A percentile compares a stretch with the other conserved stretches of the same genome.
Conservation (phyloP, 2,888 invertebrate species). For the Sarcophaga carnaria region DNA sequence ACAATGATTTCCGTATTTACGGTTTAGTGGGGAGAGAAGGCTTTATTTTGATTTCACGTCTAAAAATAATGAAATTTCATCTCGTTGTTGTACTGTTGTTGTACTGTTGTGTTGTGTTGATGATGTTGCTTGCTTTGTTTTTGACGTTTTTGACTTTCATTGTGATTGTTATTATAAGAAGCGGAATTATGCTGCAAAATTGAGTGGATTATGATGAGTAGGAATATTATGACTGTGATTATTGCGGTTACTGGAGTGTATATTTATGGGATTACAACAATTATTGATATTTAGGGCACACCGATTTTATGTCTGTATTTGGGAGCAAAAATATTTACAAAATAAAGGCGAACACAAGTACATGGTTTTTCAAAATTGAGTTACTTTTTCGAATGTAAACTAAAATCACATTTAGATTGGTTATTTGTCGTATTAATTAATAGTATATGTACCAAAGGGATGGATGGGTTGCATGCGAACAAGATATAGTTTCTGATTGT, state of each 20-base stretch:
- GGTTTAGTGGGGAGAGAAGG: neutral
- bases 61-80: neutral
- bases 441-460: no score
- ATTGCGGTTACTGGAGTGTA: slow-evolving; percentile 25
- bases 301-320: neutral
- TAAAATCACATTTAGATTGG: no score
- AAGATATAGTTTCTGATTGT: no score
- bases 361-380: no score
- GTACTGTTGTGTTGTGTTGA: neutral
- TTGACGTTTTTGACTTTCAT: slow-evolving; percentile 25
- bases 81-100: neutral
- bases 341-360: no score
- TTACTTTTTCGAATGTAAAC: no score
- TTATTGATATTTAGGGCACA: neutral
- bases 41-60: neutral
- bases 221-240: slow-evolving; percentile 51
- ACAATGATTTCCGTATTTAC: neutral
- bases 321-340: no score
- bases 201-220: slow-evolving; percentile 43
- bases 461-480: no score
- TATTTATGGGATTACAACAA: slow-evolving; percentile 8
- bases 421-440: no score
- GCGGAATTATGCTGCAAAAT: slow-evolving; percentile 1
- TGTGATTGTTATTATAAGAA: slow-evolving; percentile 48
- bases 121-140: neutral